A percentile compares a stretch with the other conserved stretches of the same genome.
Conservation (phyloP, 2,113 vertebrate species). For the Ceratotherium simum region DNA sequence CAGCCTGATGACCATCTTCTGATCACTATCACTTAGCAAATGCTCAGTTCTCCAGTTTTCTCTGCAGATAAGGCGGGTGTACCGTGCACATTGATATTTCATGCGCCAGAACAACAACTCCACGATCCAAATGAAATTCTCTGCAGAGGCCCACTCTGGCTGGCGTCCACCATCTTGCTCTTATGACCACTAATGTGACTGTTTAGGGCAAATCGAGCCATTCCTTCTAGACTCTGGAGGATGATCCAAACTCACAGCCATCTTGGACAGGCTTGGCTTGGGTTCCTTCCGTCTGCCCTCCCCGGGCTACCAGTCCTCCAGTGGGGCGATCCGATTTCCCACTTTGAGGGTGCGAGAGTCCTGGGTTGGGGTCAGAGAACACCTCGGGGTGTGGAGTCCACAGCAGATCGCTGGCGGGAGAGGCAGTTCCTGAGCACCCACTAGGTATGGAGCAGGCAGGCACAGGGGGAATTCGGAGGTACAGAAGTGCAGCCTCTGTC, state of each 20-base stretch:
- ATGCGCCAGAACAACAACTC: neutral
- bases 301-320: constrained; percentile 46
- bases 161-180: constrained; percentile 60
- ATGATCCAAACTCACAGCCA: constrained; percentile 71
- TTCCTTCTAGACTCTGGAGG: constrained; percentile 69
- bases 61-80: neutral
- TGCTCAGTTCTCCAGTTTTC: neutral
- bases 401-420: neutral
- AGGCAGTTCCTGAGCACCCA: neutral
- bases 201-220: constrained; percentile 56
- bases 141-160: constrained; percentile 54
- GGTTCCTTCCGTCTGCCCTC: constrained; percentile 72
- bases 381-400: neutral
- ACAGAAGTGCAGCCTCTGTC: neutral
- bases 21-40: neutral
- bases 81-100: constrained; percentile 47
- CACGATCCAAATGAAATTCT: constrained; percentile 48
- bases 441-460: neutral
- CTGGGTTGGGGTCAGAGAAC: neutral
- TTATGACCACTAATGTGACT: constrained; percentile 35
- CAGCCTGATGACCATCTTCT: constrained; percentile 5
- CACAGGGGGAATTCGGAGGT: neutral
- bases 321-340: constrained; percentile 68
- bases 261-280: constrained; percentile 60
- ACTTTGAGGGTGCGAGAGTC: neutral